Evolutionary conservation across 2,888 invertebrate species (phyloP).

Genomic region (Tenodera sinensis): DNA sequence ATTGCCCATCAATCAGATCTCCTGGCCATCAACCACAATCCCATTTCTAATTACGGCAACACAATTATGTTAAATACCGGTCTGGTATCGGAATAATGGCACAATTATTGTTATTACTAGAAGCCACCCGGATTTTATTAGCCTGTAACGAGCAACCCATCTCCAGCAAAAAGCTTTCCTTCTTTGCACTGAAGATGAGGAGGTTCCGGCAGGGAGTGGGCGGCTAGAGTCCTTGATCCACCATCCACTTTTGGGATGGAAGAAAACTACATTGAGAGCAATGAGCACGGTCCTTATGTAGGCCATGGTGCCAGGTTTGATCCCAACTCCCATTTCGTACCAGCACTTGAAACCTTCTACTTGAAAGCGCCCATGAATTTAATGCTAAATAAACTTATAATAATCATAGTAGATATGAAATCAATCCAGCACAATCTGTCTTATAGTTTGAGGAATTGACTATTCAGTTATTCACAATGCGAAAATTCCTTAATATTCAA

Average conservation of each 20-base stretch:
- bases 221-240: not conserved
- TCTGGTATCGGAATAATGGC: not conserved
- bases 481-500: too few relatives aligned
- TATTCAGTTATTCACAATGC: too few relatives aligned
- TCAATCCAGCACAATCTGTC: too few relatives aligned
- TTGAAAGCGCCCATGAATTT: too few relatives aligned
- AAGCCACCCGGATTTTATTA: not conserved
- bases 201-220: not conserved
- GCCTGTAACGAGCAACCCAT: not conserved
- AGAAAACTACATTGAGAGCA: too few relatives aligned
- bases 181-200: not conserved
- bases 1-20: constrained; percentile 17
- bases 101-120: not conserved
- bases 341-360: too few relatives aligned
- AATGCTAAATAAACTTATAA: too few relatives aligned
- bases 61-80: constrained; percentile 7
- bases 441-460: too few relatives aligned
- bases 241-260: not conserved
- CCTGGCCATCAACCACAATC: not conserved
- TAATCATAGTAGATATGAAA: too few relatives aligned
- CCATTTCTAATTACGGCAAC: not conserved
- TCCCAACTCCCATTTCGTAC: too few relatives aligned
- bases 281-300: too few relatives aligned
- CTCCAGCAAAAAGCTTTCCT: not conserved
- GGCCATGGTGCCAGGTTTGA: too few relatives aligned